Evolutionary conservation across 1,140 invertebrate species (phyloP).

Genomic region (Trichonephila inaurata): DNA sequence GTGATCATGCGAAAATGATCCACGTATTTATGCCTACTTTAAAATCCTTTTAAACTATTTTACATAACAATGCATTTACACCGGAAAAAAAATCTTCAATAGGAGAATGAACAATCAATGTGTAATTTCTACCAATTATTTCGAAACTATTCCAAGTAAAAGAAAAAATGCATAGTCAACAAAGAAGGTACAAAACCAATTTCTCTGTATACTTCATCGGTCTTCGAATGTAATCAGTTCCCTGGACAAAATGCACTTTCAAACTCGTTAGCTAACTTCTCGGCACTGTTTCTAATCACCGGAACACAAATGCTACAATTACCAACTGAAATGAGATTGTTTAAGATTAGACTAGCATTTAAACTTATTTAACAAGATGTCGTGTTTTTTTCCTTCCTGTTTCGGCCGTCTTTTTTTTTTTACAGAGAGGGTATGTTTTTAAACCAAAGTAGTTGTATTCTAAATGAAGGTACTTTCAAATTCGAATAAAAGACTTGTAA

Average conservation of each 20-base stretch:
- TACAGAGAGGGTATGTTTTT: background rate
- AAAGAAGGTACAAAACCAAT: background rate
- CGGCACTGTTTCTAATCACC: constrained; percentile 2
- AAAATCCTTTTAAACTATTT: background rate
- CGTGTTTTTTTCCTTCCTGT: background rate
- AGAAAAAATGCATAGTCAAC: background rate
- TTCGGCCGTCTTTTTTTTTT: background rate
- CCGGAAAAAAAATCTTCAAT: background rate
- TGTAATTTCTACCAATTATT: background rate
- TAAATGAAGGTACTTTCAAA: constrained; percentile 19
- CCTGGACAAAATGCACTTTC: background rate
- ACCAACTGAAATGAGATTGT: constrained; percentile 38
- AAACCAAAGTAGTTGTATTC: background rate
- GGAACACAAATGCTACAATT: constrained; percentile 21
- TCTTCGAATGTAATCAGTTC: background rate
- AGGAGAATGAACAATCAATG: background rate
- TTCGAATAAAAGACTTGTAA: background rate
- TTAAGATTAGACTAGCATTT: constrained; percentile 19
- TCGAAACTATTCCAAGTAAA: background rate
- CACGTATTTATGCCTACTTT: no score
- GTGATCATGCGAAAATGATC: no score
- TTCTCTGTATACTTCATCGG: background rate
- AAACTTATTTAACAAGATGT: background rate
- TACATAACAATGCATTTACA: background rate
- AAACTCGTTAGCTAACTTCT: constrained; percentile 18